Evolutionary conservation across 2,797 vertebrate genomes (phyloP).

Genomic region (Sebastes hubbsi): DNA sequence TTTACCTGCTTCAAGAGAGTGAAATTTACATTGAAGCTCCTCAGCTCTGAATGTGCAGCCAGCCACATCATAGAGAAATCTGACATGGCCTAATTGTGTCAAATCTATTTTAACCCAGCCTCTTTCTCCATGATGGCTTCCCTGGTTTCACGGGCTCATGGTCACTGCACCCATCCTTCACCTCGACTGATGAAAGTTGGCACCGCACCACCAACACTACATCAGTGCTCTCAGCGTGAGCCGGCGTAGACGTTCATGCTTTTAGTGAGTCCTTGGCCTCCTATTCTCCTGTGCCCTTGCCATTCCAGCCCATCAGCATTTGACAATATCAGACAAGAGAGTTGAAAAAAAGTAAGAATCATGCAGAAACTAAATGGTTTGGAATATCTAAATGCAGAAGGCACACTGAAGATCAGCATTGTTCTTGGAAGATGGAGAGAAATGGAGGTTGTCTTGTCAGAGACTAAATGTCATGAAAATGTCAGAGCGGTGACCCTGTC

Average conservation of each 20-base stretch:
- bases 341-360: conserved; percentile 40
- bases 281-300: conserved; percentile 34
- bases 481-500: conserved; percentile 52
- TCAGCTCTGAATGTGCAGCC: conserved; percentile 49
- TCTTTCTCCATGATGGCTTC: conserved; percentile 58
- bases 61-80: conserved; percentile 60
- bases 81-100: conserved; percentile 81
- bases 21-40: conserved; percentile 45
- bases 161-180: conserved; percentile 74
- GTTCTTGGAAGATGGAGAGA: conserved; percentile 49
- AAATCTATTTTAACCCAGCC: conserved; percentile 70
- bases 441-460: conserved; percentile 37
- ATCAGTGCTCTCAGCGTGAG: conserved; percentile 51
- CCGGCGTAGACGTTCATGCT: not conserved
- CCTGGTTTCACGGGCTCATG: conserved; percentile 65
- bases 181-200: conserved; percentile 69
- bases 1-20: conserved; percentile 17
- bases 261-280: conserved; percentile 54
- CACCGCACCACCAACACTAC: conserved; percentile 54
- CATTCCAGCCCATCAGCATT: conserved; percentile 60
- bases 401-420: conserved; percentile 50
- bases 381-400: conserved; percentile 50
- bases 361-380: conserved; percentile 49
- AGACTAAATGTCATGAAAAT: conserved; percentile 78
- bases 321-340: conserved; percentile 58